These are phyloP conservation scores for Sebastes diploproa DNA, from an alignment of 2,797 vertebrate genomes.

Conservation along the genomic window DNA sequence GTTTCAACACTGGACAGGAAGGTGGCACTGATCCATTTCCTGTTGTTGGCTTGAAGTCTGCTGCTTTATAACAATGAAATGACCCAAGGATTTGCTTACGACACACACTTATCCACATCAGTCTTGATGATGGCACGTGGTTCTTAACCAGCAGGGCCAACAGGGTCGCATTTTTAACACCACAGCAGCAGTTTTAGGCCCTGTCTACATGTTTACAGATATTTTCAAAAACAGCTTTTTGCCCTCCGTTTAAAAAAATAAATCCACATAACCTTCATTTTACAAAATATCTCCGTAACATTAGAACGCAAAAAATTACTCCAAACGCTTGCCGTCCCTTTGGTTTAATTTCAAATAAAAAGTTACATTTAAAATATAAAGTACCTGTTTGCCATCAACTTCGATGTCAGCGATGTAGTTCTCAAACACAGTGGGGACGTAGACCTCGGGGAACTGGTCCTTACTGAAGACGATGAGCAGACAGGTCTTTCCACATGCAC, in stretches of 20 bases:
- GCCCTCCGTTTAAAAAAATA: too few species aligned
- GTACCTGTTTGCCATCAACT: slow-evolving; percentile 96
- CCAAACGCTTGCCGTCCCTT: too few species aligned
- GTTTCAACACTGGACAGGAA: slow-evolving; percentile 50
- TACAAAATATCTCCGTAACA: too few species aligned
- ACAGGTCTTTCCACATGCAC: slow-evolving; percentile 96
- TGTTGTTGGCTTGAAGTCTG: slow-evolving; percentile 58
- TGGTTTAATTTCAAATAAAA: too few species aligned
- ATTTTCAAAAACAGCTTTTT: too few species aligned
- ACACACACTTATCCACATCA: not conserved
- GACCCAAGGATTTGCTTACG: slow-evolving; percentile 18
- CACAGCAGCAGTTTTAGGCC: not conserved
- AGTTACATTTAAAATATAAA: not conserved
- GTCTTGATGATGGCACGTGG: slow-evolving; percentile 5
- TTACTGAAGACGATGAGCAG: slow-evolving; percentile 98
- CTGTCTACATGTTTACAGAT: too few species aligned
- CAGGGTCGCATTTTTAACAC: not conserved
- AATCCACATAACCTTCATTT: too few species aligned
- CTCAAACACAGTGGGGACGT: slow-evolving; percentile 97
- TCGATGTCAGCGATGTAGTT: slow-evolving; percentile 99
- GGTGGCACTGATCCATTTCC: slow-evolving; percentile 63
- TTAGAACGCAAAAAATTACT: too few species aligned
- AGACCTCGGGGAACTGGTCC: slow-evolving; percentile 97
- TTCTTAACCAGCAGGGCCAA: slow-evolving; percentile 10
- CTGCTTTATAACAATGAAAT: slow-evolving; percentile 34